These are phyloP conservation scores for Drosophila auraria DNA, from an alignment of 1,140 invertebrate genomes.

Conservation along the genomic window DNA sequence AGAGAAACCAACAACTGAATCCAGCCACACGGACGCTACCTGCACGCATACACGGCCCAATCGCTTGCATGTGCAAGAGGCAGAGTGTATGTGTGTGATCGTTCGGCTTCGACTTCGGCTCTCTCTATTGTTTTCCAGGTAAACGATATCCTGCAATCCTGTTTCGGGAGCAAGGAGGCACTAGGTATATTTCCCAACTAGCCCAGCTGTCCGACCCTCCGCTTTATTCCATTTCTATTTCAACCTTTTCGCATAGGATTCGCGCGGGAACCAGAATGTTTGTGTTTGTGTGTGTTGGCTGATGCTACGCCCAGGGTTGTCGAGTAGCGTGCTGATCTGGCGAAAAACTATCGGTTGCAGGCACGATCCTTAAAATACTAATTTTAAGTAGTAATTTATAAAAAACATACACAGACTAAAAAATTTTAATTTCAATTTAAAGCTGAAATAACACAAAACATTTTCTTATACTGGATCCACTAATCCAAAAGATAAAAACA, in stretches of 20 bases:
- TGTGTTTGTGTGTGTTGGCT: conserved; percentile 8
- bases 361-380: neutral
- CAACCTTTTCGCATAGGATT: conserved; percentile 32
- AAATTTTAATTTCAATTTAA: neutral
- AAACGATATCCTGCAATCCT: conserved; percentile 31
- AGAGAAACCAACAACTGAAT: conserved; percentile 53
- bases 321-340: neutral
- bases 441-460: too few species aligned
- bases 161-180: conserved; percentile 8
- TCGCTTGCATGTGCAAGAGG: conserved; percentile 19
- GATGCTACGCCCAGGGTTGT: conserved; percentile 39
- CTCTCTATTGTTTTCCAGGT: conserved; percentile 43
- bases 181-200: conserved; percentile 64
- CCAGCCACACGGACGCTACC: conserved; percentile 66
- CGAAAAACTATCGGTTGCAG: neutral
- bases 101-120: neutral
- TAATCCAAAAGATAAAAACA: too few species aligned
- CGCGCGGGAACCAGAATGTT: conserved; percentile 56
- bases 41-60: conserved; percentile 32
- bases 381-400: too few species aligned
- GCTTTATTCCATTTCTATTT: conserved; percentile 22
- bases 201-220: conserved; percentile 32
- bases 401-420: neutral
- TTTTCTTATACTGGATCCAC: too few species aligned
- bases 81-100: conserved; percentile 7